Evolutionary conservation across 2,797 vertebrate genomes (phyloP).

Genomic region (Lagorchestes hirsutus): DNA sequence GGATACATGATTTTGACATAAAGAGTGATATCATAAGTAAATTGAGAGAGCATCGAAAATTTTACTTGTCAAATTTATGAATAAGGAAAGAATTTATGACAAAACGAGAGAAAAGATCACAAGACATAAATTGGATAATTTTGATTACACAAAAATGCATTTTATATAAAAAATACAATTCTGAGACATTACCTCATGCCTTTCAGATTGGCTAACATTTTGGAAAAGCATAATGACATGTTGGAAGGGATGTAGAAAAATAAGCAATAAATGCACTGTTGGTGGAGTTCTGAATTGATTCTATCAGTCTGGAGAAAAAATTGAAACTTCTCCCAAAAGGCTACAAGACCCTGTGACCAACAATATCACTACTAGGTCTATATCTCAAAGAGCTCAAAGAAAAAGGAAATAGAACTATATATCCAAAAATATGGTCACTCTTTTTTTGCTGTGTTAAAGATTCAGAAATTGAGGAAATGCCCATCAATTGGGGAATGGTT

Average conservation of each 20-base stretch:
- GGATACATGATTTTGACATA: no score
- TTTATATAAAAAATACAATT: no score
- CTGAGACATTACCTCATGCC: not conserved
- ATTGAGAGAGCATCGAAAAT: no score
- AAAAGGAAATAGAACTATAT: not conserved
- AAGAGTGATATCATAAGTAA: no score
- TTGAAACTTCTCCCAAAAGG: not conserved
- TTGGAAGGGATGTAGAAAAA: not conserved
- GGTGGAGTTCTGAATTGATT: not conserved
- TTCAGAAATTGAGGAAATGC: not conserved
- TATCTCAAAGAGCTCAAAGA: not conserved
- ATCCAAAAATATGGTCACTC: not conserved
- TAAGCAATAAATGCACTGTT: not conserved
- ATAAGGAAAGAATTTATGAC: no score
- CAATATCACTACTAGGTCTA: not conserved
- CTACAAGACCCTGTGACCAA: not conserved
- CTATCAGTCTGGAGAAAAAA: not conserved
- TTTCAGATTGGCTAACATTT: not conserved
- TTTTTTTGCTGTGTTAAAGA: not conserved
- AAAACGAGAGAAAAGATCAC: no score
- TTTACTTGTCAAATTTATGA: no score
- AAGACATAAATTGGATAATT: no score
- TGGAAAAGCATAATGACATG: not conserved
- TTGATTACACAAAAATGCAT: no score
- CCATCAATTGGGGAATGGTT: not conserved